Conservation (phyloP, 1,140 invertebrate species). For the Choristoneura fumiferana region DNA sequence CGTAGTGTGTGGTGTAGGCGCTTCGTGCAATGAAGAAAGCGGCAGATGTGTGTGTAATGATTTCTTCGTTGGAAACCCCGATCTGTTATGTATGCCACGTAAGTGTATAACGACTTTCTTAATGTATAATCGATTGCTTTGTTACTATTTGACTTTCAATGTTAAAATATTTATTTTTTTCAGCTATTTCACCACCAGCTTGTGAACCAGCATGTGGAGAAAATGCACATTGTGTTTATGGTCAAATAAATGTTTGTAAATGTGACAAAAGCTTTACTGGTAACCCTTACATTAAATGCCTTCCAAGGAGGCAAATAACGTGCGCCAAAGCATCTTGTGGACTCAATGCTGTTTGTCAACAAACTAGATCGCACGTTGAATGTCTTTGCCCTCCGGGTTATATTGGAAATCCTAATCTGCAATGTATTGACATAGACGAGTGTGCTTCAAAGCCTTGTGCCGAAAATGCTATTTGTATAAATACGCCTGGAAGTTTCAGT, state of each 20-base stretch:
- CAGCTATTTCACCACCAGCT: slow-evolving; percentile 86
- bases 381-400: slow-evolving; percentile 91
- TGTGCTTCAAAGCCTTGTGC: slow-evolving; percentile 91
- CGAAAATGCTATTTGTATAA: slow-evolving; percentile 91
- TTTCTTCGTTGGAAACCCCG: slow-evolving; percentile 93
- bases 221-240: slow-evolving; percentile 94
- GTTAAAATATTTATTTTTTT: slow-evolving; percentile 48
- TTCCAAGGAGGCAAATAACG: slow-evolving; percentile 83
- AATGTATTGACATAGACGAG: slow-evolving; percentile 92
- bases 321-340: slow-evolving; percentile 88
- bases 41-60: slow-evolving; percentile 93
- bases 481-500: slow-evolving; percentile 91
- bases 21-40: slow-evolving; percentile 87
- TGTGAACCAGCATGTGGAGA: slow-evolving; percentile 89
- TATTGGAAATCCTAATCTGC: slow-evolving; percentile 91
- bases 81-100: slow-evolving; percentile 94
- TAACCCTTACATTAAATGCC: slow-evolving; percentile 92
- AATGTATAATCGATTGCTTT: slow-evolving; percentile 20
- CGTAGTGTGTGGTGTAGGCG: slow-evolving; percentile 87
- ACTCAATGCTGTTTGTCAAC: slow-evolving; percentile 86
- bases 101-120: slow-evolving; percentile 75
- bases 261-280: slow-evolving; percentile 91
- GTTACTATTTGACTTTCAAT: slow-evolving; percentile 14
- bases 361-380: slow-evolving; percentile 85
- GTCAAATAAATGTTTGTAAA: slow-evolving; percentile 86